Base-by-base conservation (phyloP, 2,888 invertebrate species). In the Alloscopus bannaensis region DNA sequence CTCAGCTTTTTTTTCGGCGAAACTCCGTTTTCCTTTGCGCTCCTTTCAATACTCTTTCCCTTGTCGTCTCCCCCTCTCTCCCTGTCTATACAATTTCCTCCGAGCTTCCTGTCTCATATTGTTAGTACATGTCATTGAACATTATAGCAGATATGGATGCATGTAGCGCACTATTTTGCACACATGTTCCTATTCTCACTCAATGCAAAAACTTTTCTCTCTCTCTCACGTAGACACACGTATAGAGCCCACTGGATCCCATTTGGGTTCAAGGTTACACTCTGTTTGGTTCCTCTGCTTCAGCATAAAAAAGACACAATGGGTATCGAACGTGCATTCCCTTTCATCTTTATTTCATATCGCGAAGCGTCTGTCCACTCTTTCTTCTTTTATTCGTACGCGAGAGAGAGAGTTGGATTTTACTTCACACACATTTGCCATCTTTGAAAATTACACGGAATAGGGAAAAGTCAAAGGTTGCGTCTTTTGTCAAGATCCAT, bases 41-140 rank as follows among this genome's bases (percentile, higher is more conserved):
- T 42, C 40, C 60, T 47, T 28, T 52, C 52, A n/a, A 55, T 59
- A 60, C 72, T 65, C 65, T 76, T 62, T 29, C 68, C 29, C 55
- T 68, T n/a, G n/a, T n/a, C n/a, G n/a, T n/a, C n/a, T n/a, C n/a
- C n/a, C n/a, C n/a, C 72, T 65, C 65, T 76, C 52, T 29, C 68
- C 29, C 55, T 68, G 52, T 55, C 76, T 65, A 59, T 59, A 50
- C 69, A 68, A 76, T 76, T 76, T 76, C 76, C 76, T 69, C 36
- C 59, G 52, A 76, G 52, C 68, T 75, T 75, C 75, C 75, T 68
- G 50, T 68, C 47, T 59, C 57, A 68, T 69, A 55, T 31, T 65
- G 57, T 31, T 62, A 50, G 8, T 62, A 18, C 24, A 22, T 72
- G 28, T 65, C 29, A 26, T 29, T 16, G 13, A 11, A n/a, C 47